Evolutionary conservation across 2,113 vertebrate species (phyloP), one percentile per base, ranked within the genome.

Genomic region (Balaenoptera acutorostrata): DNA sequence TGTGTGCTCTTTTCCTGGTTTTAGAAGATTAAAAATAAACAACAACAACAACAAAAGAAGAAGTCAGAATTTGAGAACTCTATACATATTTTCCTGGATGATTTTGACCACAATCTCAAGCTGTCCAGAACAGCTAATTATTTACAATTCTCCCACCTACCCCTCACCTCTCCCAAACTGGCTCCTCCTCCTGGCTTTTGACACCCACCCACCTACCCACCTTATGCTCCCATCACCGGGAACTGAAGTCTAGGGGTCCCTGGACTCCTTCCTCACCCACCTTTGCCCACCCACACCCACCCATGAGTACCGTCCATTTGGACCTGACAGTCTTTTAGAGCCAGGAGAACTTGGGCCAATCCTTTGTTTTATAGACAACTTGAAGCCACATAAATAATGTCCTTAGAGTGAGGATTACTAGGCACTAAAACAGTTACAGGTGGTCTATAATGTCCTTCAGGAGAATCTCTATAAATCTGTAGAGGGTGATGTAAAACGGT

Each of bases 401-500:
- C 85, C 61, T 71, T 25, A 36, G 64, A 74, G 86, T 59, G 72
- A 86, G 41, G 82, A 87, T 95, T 86, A 46, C 81, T 46, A 80
- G 93, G 36, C 59, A 96, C 39, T 92, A 71, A 77, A 90, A 84
- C 90, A 68, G 78, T 83, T 83, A 93, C n/a, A 69, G 63, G 21
- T 29, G 3, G 46, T 69, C 92, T 95, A 21, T 69, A 71, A 82
- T 52, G 46, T 46, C 71, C 88, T 68, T 88, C 84, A 44, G 87
- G 92, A 89, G 83, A 90, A 84, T 88, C 77, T n/a, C 95, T 90
- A 20, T 95, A 94, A 88, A 95, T 90, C 87, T 69, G 39, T 31
- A 33, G 46, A 81, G 66, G 33, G 33, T 36, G 31, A 36, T 78
- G 17, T 55, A 33, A 74, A 88, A 94, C 27, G 88, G 55, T 72